Conservation (phyloP, 2,888 invertebrate genomes). For the Melinopterus prodromus region DNA sequence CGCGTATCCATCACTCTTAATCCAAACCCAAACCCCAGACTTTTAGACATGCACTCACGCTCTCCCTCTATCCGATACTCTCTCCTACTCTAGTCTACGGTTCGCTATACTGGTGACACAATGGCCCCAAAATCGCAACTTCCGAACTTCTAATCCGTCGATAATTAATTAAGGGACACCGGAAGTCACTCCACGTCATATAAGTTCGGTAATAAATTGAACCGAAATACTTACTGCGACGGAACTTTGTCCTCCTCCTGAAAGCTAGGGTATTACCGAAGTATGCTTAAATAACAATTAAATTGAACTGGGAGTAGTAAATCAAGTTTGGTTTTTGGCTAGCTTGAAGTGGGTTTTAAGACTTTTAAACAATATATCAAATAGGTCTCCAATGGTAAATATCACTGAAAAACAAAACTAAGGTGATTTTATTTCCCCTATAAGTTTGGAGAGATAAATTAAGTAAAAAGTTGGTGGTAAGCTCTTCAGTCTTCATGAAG, state of each 20-base stretch:
- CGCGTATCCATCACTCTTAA: slow-evolving; percentile 38
- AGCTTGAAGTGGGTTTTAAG: neutral
- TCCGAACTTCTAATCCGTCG: slow-evolving; percentile 6
- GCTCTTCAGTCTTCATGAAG: too few species aligned
- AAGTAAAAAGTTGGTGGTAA: too few species aligned
- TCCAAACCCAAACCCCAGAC: slow-evolving; percentile 26
- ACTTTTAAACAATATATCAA: neutral
- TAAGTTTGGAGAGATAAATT: too few species aligned
- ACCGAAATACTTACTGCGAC: neutral
- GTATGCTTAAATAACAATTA: slow-evolving; percentile 1
- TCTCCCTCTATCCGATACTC: neutral
- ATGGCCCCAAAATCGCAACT: slow-evolving; percentile 14
- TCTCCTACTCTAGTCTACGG: neutral
- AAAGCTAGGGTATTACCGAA: neutral
- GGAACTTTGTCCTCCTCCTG: neutral
- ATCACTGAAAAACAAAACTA: too few species aligned
- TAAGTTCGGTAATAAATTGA: slow-evolving; percentile 1
- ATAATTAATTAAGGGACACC: slow-evolving; percentile 6
- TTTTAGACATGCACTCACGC: slow-evolving; percentile 31
- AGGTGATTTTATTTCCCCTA: too few species aligned
- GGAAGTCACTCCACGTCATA: slow-evolving; percentile 4
- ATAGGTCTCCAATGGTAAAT: too few species aligned
- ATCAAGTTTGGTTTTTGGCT: neutral
- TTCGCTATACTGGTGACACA: slow-evolving; percentile 15
- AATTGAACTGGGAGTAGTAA: neutral